Evolutionary conservation across 2,113 vertebrate species (phyloP).

Genomic region (Atrichornis clamosus): DNA sequence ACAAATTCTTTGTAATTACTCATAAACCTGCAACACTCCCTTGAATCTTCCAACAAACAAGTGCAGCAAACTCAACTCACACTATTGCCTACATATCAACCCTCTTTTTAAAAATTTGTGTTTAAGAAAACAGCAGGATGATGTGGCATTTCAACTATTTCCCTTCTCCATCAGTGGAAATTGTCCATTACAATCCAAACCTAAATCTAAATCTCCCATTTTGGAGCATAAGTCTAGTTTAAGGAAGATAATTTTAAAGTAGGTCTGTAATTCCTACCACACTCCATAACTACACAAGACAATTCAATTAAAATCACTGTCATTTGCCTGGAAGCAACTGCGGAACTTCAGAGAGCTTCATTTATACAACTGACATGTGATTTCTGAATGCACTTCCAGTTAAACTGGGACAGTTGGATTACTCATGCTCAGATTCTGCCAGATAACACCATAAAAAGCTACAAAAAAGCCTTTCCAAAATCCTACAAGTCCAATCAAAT

Average conservation of each 20-base stretch:
- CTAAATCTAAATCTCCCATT: neutral
- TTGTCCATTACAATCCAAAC: neutral
- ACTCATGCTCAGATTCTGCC: conserved; percentile 5
- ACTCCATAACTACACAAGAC: conserved; percentile 21
- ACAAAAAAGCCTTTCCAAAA: conserved; percentile 20
- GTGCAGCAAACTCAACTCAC: neutral
- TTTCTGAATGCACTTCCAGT: conserved; percentile 38
- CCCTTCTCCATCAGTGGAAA: neutral
- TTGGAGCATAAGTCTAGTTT: neutral
- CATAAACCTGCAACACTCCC: neutral
- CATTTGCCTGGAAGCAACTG: conserved; percentile 32
- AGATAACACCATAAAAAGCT: neutral
- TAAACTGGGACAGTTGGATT: conserved; percentile 39
- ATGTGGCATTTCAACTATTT: neutral
- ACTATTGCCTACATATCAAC: neutral
- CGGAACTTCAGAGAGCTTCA: conserved; percentile 35
- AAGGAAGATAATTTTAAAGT: neutral
- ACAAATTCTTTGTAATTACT: neutral
- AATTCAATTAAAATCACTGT: conserved; percentile 46
- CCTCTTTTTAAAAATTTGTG: neutral
- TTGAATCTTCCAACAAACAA: neutral
- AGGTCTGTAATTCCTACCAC: conserved; percentile 5
- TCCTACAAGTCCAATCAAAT: neutral
- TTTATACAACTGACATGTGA: conserved; percentile 20
- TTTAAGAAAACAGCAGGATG: neutral